Base-by-base conservation (phyloP, 2,113 vertebrate species). In the Himantopus leucocephalus region DNA sequence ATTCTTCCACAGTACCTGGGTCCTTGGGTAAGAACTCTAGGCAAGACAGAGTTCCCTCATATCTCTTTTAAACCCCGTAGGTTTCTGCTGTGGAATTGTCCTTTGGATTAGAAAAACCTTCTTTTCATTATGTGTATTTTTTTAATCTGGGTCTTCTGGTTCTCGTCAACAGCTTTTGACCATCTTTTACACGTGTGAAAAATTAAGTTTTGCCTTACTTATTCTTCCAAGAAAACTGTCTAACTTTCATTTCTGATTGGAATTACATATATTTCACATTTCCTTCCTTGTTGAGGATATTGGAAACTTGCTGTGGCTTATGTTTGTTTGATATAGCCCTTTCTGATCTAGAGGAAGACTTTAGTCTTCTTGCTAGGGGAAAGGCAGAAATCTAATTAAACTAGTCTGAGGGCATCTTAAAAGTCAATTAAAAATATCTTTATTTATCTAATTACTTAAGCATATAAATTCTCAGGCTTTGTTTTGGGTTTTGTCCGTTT, bases 21-120 rank as follows among this genome's bases (percentile, higher is more conserved):
- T 93, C 94, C 77, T 97, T 97, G 95, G 96, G 92, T 97, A 94
- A 97, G 95, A 97, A 92, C 70, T 96, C 83, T 97, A 96, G 91
- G 77, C 91, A 94, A 97, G 94, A 88, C 48, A 96, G 85, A 93
- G 41, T 91, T 95, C 88, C 81, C 76, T 94, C 74, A 88, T 79
- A 76, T 79, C 55, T 83, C 77, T 96, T 85, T 97, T 80, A 96
- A 95, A 79, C 26, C 67, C 59, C 0, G 1, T 91, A 96, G 94
- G 89, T 87, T 97, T 94, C 94, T 92, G 62, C 94, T 89, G 84
- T 94, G 74, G 67, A 97, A 87, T 90, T 96, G n/a, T 94, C 59
- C 47, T 45, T 73, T 85, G 67, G 63, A 79, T 77, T 91, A 35
- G 82, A 95, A 81, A 86, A 85, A 95, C 18, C 6, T 78, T 79